Percentiles rank a stretch among this genome's conserved stretches.
phyloP scores from a whole-genome alignment of 2,113 vertebrate species.

The Cololabis saira region DNA sequence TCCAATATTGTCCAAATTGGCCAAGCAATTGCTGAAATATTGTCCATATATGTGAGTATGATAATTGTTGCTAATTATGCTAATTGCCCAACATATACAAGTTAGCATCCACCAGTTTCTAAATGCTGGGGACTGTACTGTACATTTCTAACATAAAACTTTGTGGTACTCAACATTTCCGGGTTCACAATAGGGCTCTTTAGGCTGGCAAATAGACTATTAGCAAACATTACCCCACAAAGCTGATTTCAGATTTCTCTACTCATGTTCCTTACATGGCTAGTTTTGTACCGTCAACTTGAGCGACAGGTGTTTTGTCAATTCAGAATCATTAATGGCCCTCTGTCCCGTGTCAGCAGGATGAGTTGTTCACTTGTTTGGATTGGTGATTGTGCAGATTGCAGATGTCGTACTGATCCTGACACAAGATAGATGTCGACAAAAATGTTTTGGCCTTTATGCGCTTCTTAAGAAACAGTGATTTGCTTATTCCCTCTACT shows the following conservation, averaged over 20 bases:
- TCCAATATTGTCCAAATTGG: too few relatives aligned
- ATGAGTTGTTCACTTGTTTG: conserved; percentile 19
- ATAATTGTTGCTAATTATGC: too few relatives aligned
- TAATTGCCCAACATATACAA: too few relatives aligned
- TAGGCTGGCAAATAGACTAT: too few relatives aligned
- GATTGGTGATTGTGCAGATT: conserved; percentile 44
- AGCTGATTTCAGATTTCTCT: neutral
- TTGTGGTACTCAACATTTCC: too few relatives aligned
- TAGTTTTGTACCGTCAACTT: conserved; percentile 4
- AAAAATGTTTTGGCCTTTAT: neutral
- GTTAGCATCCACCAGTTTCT: too few relatives aligned
- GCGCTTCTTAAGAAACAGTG: neutral
- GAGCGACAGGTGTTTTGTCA: conserved; percentile 13
- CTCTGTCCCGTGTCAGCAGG: conserved; percentile 36
- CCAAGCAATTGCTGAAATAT: too few relatives aligned
- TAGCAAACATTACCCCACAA: neutral
- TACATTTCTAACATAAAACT: too few relatives aligned
- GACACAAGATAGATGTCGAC: conserved; percentile 22
- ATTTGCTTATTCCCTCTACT: neutral
- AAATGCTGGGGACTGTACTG: too few relatives aligned
- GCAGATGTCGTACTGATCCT: conserved; percentile 35
- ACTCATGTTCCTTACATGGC: neutral
- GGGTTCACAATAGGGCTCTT: too few relatives aligned
- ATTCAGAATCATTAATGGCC: conserved; percentile 7
- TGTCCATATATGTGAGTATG: too few relatives aligned